A percentile compares a stretch with the other conserved stretches of the same genome.
Conservation (phyloP, 2,888 invertebrate species). For the Alitta virens region DNA sequence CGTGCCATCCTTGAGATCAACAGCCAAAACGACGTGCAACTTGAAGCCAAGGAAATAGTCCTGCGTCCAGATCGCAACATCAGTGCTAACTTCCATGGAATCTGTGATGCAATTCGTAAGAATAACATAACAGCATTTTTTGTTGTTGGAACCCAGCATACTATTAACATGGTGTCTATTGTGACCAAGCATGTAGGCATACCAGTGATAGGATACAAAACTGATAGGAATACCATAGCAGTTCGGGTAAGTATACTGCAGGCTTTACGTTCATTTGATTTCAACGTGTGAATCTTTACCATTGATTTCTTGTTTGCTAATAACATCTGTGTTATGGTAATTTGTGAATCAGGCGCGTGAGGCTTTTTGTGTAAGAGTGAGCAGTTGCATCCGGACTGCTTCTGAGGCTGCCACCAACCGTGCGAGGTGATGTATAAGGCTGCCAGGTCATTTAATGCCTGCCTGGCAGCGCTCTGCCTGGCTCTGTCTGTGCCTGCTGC, state of each 20-base stretch:
- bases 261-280: too few species aligned
- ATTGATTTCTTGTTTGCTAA: too few species aligned
- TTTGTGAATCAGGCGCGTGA: too few species aligned
- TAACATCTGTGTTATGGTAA: too few species aligned
- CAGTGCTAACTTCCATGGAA: not conserved
- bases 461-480: too few species aligned
- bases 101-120: slow-evolving; percentile 16
- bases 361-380: too few species aligned
- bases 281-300: too few species aligned
- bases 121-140: slow-evolving; percentile 21
- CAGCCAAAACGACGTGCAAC: not conserved
- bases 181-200: slow-evolving; percentile 19
- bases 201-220: slow-evolving; percentile 24
- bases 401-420: too few species aligned
- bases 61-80: not conserved
- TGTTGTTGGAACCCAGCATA: slow-evolving; percentile 22
- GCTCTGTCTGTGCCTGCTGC: too few species aligned
- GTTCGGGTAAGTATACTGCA: not conserved
- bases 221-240: not conserved
- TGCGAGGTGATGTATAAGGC: too few species aligned
- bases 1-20: not conserved
- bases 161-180: slow-evolving; percentile 21
- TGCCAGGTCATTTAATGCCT: too few species aligned
- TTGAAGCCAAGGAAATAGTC: not conserved
- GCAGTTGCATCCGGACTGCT: too few species aligned